Evolutionary conservation across 2,113 vertebrate genomes (phyloP).

Genomic region (Lipotes vexillifer): DNA sequence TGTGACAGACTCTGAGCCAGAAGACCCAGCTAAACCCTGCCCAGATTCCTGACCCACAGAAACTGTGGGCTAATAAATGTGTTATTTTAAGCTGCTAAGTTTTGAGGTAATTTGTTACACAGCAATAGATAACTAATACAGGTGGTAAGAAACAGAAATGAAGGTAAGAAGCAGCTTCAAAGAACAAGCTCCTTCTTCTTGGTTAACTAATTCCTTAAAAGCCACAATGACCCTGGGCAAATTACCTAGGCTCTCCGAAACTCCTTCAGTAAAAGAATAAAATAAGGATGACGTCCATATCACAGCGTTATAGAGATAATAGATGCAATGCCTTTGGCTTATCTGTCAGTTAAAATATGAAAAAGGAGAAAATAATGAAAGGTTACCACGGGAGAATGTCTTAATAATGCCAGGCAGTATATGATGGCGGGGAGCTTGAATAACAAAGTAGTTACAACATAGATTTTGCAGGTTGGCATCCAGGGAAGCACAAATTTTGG

Average conservation of each 20-base stretch:
- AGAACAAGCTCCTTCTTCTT: neutral
- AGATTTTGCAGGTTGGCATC: neutral
- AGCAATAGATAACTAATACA: neutral
- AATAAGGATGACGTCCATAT: neutral
- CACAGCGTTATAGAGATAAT: neutral
- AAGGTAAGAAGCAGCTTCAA: neutral
- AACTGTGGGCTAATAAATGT: neutral
- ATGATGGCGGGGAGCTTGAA: neutral
- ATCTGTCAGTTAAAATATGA: neutral
- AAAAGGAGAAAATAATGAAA: neutral
- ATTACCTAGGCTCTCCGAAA: neutral
- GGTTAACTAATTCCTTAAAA: neutral
- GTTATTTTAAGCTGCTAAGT: neutral
- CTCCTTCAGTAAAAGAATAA: neutral
- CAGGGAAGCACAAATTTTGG: neutral
- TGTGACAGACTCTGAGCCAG: neutral
- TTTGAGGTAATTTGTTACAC: neutral
- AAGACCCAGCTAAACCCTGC: neutral
- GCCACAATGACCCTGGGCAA: neutral
- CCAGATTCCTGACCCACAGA: neutral
- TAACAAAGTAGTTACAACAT: neutral
- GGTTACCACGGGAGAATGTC: neutral
- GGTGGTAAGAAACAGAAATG: neutral
- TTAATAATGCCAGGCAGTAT: neutral
- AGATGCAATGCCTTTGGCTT: neutral